Conservation (phyloP, 2,888 invertebrate species). For the Lepidochitona cinerea region DNA sequence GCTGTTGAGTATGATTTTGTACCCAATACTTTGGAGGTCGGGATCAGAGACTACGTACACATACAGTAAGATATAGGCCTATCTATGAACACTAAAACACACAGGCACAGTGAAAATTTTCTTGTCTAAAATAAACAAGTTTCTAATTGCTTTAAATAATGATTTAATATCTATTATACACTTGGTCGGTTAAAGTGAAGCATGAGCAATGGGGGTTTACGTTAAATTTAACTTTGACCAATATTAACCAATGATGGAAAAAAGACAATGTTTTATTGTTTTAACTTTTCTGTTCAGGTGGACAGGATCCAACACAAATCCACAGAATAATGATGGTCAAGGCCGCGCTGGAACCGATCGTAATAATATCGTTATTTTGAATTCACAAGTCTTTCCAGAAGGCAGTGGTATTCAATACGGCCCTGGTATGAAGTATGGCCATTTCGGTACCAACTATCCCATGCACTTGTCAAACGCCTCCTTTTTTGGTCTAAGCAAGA, state of each 20-base stretch:
- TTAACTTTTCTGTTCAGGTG: too few species aligned
- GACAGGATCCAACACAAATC: conserved; percentile 70
- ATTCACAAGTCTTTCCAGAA: conserved; percentile 50
- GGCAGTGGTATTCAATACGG: conserved; percentile 45
- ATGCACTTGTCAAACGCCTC: conserved; percentile 43
- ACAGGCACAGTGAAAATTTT: too few species aligned
- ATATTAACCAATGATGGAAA: too few species aligned
- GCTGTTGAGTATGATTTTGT: conserved; percentile 70
- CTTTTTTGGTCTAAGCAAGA: conserved; percentile 55
- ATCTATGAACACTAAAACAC: too few species aligned
- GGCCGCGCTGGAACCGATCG: conserved; percentile 67
- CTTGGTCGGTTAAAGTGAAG: too few species aligned
- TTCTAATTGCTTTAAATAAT: too few species aligned
- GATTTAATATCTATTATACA: too few species aligned
- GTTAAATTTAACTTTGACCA: too few species aligned
- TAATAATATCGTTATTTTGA: conserved; percentile 64
- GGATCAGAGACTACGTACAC: conserved; percentile 60
- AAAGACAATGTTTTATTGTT: too few species aligned
- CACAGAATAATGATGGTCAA: conserved; percentile 67
- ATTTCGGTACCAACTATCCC: conserved; percentile 67
- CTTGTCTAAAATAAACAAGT: too few species aligned
- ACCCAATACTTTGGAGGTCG: conserved; percentile 61
- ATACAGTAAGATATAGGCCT: conserved; percentile 61
- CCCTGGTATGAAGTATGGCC: conserved; percentile 52
- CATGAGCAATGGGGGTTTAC: too few species aligned